phyloP scores from a whole-genome alignment of 2,888 invertebrate species.

The Pantelozetes paolii region DNA sequence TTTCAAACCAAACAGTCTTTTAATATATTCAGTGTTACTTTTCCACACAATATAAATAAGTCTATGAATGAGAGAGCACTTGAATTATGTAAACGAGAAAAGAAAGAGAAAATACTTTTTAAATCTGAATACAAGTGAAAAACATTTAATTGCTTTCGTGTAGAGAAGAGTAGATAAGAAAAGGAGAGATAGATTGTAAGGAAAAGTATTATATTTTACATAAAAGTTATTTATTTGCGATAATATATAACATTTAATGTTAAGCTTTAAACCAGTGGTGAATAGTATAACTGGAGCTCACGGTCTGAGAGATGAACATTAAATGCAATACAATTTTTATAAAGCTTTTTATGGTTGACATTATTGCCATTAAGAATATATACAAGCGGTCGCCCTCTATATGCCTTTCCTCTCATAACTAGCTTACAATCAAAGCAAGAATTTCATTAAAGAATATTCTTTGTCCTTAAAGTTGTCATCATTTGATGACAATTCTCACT shows the following conservation, averaged over 20 bases:
- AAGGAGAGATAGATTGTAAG: not conserved
- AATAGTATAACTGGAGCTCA: not conserved
- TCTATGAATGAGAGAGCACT: constrained; percentile 1
- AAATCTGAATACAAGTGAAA: too few relatives aligned
- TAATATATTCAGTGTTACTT: not conserved
- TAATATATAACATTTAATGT: not conserved
- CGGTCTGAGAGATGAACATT: constrained; percentile 10
- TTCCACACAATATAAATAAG: not conserved
- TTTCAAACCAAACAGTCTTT: not conserved
- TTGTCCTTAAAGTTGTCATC: too few relatives aligned
- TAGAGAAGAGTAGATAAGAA: not conserved
- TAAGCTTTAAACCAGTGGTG: not conserved
- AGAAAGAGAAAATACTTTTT: not conserved
- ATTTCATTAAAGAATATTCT: too few relatives aligned
- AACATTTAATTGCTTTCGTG: not conserved
- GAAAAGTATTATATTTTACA: not conserved
- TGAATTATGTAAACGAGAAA: not conserved
- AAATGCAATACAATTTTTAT: not conserved
- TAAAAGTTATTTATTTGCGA: not conserved
- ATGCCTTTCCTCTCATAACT: not conserved
- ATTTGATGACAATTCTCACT: too few relatives aligned
- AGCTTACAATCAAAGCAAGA: not conserved
- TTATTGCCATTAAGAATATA: not conserved
- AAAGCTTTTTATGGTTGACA: constrained; percentile 3
- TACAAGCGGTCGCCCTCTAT: constrained; percentile 19